phyloP scores from a whole-genome alignment of 1,140 invertebrate genomes.

The Gryon sp. region DNA sequence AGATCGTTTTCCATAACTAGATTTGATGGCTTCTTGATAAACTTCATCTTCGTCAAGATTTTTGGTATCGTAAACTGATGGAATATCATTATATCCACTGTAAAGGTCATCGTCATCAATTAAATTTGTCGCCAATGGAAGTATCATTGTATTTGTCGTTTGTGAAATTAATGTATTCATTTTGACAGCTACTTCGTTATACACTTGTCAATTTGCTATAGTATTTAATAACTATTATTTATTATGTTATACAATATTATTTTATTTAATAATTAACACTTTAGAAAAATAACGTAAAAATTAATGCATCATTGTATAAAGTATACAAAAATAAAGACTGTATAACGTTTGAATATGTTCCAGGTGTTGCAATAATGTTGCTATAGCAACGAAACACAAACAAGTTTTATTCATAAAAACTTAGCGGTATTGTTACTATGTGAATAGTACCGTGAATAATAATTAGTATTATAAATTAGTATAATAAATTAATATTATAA shows the following conservation, averaged over 20 bases:
- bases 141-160: slow-evolving; percentile 18
- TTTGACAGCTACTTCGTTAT: background rate
- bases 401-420: slow-evolving; percentile 41
- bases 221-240: background rate
- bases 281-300: too few species aligned
- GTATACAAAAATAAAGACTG: too few species aligned
- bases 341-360: slow-evolving; percentile 5
- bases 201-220: background rate
- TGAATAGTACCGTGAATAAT: too few species aligned
- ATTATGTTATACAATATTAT: too few species aligned
- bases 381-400: slow-evolving; percentile 22
- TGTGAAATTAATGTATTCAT: slow-evolving; percentile 34
- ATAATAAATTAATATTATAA: too few species aligned
- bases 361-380: background rate
- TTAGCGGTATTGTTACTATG: too few species aligned
- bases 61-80: slow-evolving; percentile 83
- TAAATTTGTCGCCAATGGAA: slow-evolving; percentile 8
- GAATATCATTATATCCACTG: slow-evolving; percentile 85
- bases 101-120: slow-evolving; percentile 81
- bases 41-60: slow-evolving; percentile 84
- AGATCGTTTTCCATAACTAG: slow-evolving; percentile 82
- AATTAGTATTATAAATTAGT: too few species aligned
- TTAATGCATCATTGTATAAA: background rate
- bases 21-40: slow-evolving; percentile 83
- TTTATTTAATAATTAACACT: too few species aligned